Conservation (phyloP, 2,797 vertebrate species). For the Masticophis lateralis region DNA sequence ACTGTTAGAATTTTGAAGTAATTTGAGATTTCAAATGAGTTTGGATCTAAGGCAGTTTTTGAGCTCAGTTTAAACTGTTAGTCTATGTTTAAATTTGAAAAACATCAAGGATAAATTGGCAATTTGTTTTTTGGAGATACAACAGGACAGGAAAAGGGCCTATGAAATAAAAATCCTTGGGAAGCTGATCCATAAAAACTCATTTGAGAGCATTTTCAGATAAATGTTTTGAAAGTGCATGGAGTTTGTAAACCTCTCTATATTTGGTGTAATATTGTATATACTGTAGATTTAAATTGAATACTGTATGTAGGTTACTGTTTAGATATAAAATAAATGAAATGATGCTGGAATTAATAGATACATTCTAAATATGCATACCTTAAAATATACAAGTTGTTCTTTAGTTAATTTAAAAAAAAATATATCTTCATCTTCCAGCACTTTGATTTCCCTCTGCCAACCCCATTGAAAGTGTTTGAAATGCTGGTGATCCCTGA, state of each 20-base stretch:
- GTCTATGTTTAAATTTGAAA: not conserved
- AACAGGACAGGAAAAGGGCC: not conserved
- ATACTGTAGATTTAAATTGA: not conserved
- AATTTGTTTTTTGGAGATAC: not conserved
- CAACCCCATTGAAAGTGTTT: conserved; percentile 93
- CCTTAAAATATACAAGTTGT: not conserved
- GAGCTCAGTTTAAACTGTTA: not conserved
- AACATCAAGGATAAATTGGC: not conserved
- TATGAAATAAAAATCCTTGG: not conserved
- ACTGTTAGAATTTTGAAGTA: not conserved
- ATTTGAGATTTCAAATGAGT: not conserved
- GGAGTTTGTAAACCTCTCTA: not conserved
- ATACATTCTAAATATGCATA: not conserved
- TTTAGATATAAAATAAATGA: not conserved
- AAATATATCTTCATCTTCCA: conserved; percentile 58
- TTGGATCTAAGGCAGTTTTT: not conserved
- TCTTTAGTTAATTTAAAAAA: not conserved
- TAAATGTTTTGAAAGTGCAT: not conserved
- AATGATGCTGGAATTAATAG: not conserved
- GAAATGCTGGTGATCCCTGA: conserved; percentile 98
- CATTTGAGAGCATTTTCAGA: not conserved
- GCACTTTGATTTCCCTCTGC: conserved; percentile 98
- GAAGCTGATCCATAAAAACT: not conserved
- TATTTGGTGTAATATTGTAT: not conserved
- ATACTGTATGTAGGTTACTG: not conserved